Evolutionary conservation across 1,140 invertebrate genomes (phyloP), one percentile per base, ranked within the genome.

Genomic region (Solen grandis): DNA sequence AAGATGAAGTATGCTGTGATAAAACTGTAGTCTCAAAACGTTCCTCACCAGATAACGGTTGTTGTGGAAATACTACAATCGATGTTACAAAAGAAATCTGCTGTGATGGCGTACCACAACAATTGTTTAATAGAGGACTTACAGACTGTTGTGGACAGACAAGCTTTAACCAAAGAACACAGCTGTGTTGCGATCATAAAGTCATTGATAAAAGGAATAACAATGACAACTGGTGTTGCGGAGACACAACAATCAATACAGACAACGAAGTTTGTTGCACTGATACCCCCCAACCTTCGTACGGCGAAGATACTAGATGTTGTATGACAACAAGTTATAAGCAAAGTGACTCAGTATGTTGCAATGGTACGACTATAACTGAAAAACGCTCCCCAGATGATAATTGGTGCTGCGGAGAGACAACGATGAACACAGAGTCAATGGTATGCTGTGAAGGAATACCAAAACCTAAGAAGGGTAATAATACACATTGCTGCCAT

Each of bases 1-100:
- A 80, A 54, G 65, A 80, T 16, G 66, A 80, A 68, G 69, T 80
- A 14, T 80, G 77, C 54, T 80, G 77, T 65, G 54, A 65, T 62
- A 59, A 10, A 5, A 22, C 8, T n/a, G 50, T 73, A 46, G 31
- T 33, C n/a, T 8, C n/a, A 22, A 80, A 66, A 62, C n/a, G 59
- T 8, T 36, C 63, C 16, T 29, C 54, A 0, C 35, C 25, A 16
- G 69, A 72, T 19, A 14, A 73, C 41, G 69, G 54, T 52, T 80
- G 77, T 65, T 80, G 77, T 55, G 77, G 77, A 54, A 70, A 72
- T 5, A 65, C 68, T 27, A 72, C 66, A 1, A 19, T 80, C 1
- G 68, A 80, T 50, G 46, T 68, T 31, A 5, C 59, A 25, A 54
- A 59, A 36, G 77, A 80, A 65, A 73, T 80, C 25, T 80, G 77